A percentile compares a stretch with the other conserved stretches of the same genome.
Conservation (phyloP, 2,113 vertebrate genomes). For the Dromaius novaehollandiae region DNA sequence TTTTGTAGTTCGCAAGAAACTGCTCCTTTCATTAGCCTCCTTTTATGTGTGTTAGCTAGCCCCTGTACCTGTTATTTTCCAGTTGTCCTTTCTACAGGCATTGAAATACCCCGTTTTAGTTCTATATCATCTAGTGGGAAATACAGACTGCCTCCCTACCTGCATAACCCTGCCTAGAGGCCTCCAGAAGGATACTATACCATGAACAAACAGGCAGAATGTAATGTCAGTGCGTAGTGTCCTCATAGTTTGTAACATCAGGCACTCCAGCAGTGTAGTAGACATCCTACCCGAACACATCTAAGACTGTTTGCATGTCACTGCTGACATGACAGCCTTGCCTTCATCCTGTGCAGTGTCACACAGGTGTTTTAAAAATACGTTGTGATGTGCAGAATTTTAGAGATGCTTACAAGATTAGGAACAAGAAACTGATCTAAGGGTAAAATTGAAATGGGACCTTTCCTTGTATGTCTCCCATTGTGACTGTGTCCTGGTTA, state of each 20-base stretch:
- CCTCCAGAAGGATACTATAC: not conserved
- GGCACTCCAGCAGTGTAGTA: not conserved
- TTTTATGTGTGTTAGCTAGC: not conserved
- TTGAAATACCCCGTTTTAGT: not conserved
- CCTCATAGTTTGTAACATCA: not conserved
- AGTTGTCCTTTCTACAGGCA: not conserved
- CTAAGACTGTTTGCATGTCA: not conserved
- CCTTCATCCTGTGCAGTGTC: not conserved
- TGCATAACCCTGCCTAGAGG: not conserved
- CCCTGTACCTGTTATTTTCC: not conserved
- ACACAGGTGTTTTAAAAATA: not conserved
- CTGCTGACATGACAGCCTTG: not conserved
- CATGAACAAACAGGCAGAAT: not conserved
- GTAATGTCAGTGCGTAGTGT: rapidly evolving
- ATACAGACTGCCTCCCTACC: not conserved
- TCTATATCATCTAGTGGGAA: not conserved
- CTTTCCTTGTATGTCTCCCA: not conserved
- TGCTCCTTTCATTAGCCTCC: not conserved
- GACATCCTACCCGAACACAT: not conserved
- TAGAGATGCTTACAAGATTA: not conserved
- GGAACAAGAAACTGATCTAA: not conserved
- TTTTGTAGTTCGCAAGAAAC: not conserved
- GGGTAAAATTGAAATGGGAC: not conserved
- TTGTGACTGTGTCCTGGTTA: not conserved
- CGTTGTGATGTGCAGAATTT: not conserved